These are phyloP conservation scores for Agonum fuliginosum DNA, from an alignment of 2,888 invertebrate species.

Conservation along the genomic window DNA sequence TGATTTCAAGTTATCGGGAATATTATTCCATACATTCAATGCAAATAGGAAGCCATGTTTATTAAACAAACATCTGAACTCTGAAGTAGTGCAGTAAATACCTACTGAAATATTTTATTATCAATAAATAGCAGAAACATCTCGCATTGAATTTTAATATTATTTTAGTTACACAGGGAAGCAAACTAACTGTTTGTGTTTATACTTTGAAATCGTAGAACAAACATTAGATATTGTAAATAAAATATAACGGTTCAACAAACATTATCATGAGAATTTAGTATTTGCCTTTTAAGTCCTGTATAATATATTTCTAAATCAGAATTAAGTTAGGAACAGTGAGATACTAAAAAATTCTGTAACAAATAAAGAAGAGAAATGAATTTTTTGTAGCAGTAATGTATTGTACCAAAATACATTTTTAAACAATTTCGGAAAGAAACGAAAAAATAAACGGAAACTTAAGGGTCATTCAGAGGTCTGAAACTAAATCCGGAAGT, in stretches of 20 bases:
- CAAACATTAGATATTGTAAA: too few species aligned
- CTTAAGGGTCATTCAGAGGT: not conserved
- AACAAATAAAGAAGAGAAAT: too few species aligned
- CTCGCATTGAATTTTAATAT: not conserved
- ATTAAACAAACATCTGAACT: conserved; percentile 21
- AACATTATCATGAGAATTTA: too few species aligned
- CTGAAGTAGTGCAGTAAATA: conserved; percentile 12
- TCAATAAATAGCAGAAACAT: not conserved
- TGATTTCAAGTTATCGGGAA: conserved; percentile 1
- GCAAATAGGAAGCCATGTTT: conserved; percentile 34
- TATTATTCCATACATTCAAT: conserved; percentile 16
- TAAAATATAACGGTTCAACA: not conserved
- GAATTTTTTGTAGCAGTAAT: not conserved
- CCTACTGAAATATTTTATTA: not conserved
- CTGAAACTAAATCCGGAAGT: not conserved
- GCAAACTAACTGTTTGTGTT: too few species aligned
- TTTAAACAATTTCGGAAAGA: not conserved
- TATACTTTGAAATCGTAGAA: too few species aligned
- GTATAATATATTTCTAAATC: too few species aligned
- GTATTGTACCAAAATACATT: not conserved
- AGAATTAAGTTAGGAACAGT: too few species aligned
- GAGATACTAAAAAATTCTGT: too few species aligned
- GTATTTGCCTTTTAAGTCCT: too few species aligned
- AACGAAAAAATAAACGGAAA: not conserved
- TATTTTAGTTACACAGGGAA: too few species aligned